Percentiles rank a stretch among this genome's conserved stretches.
These are phyloP conservation scores for Anas georgica DNA, from an alignment of 2,797 vertebrate species.

Conservation along the genomic window DNA sequence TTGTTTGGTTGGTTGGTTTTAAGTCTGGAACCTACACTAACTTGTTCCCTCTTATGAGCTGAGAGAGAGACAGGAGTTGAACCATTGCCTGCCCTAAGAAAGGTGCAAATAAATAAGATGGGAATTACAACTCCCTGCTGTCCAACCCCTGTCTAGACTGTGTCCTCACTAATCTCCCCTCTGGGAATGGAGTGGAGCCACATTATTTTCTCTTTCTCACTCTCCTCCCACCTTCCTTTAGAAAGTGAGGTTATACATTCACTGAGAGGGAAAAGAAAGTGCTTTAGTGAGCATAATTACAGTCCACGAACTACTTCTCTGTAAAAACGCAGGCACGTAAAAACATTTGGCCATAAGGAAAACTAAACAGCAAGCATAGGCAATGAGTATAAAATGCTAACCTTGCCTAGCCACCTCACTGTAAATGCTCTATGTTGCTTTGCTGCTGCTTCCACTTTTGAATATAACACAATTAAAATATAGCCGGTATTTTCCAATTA, in stretches of 20 bases:
- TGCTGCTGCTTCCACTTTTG: neutral
- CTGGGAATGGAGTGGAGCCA: constrained; percentile 47
- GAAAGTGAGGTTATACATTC: constrained; percentile 32
- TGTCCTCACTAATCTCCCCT: constrained; percentile 22
- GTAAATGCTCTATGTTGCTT: neutral
- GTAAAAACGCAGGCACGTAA: neutral
- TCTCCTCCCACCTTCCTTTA: constrained; percentile 28
- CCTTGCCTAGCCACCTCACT: neutral
- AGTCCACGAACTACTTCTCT: neutral
- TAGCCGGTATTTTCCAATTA: neutral
- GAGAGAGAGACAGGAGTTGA: constrained; percentile 5
- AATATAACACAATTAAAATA: neutral
- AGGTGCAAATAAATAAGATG: constrained; percentile 25
- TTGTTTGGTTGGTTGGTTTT: neutral
- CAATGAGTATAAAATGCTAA: neutral
- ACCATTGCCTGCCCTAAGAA: neutral
- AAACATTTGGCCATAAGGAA: neutral
- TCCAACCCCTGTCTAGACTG: constrained; percentile 58
- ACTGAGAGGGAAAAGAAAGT: neutral
- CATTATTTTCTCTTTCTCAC: constrained; percentile 41
- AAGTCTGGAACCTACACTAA: neutral
- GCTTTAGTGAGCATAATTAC: neutral
- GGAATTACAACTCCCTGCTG: constrained; percentile 48
- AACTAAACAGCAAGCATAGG: neutral
- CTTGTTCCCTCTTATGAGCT: neutral